Conservation (phyloP, 2,888 invertebrate genomes). For the Leptopilina syphax region DNA sequence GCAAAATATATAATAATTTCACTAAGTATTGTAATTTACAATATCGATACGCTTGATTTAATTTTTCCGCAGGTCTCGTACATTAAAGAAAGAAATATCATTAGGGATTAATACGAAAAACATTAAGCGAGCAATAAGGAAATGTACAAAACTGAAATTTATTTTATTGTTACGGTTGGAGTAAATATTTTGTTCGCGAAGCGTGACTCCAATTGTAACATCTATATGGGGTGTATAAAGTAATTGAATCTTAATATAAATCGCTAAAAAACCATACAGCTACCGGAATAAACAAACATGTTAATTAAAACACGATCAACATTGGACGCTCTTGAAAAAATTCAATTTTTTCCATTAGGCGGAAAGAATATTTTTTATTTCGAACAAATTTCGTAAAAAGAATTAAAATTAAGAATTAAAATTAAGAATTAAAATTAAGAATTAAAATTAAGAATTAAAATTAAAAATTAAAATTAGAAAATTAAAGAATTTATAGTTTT, state of each 20-base stretch:
- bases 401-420: too few species aligned
- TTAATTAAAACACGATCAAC: neutral
- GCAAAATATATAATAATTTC: neutral
- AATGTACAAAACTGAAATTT: constrained; percentile 21
- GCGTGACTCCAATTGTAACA: constrained; percentile 1
- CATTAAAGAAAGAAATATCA: neutral
- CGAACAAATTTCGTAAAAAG: too few species aligned
- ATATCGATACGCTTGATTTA: constrained; percentile 16
- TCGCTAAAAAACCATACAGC: neutral
- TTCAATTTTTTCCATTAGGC: neutral
- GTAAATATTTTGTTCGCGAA: neutral
- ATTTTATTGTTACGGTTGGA: constrained; percentile 2
- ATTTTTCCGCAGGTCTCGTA: neutral
- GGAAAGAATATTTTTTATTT: too few species aligned
- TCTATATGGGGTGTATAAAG: constrained; percentile 18
- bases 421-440: too few species aligned
- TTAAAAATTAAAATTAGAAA: neutral
- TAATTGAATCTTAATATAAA: neutral
- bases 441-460: too few species aligned
- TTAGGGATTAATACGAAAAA: constrained; percentile 4
- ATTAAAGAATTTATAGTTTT: neutral
- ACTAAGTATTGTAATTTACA: neutral
- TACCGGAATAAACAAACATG: constrained; percentile 9
- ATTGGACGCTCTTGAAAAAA: constrained; percentile 3
- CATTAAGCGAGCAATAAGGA: constrained; percentile 17